These are phyloP conservation scores for Silurus aristotelis DNA, from an alignment of 2,797 vertebrate genomes.

Conservation along the genomic window DNA sequence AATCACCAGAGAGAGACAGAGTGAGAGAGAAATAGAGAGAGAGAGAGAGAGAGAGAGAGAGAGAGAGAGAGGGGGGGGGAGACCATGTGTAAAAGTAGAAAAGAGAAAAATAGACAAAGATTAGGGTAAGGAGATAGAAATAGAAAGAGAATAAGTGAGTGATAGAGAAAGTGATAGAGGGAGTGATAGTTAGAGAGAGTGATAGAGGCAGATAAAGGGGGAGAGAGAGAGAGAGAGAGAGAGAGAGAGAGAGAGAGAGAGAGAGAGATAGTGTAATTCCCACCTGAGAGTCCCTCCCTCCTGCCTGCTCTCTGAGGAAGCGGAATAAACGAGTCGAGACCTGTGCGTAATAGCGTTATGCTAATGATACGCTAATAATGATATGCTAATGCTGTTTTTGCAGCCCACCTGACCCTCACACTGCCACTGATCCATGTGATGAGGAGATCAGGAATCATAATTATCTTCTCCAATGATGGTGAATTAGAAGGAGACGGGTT, in stretches of 20 bases:
- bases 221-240: neutral
- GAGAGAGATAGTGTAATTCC: too few species aligned
- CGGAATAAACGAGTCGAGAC: conserved; percentile 33
- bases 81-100: neutral
- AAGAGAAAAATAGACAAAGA: neutral
- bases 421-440: conserved; percentile 48
- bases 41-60: neutral
- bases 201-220: neutral
- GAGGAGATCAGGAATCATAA: conserved; percentile 47
- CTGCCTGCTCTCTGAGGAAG: conserved; percentile 28
- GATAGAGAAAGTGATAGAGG: neutral
- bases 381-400: conserved; percentile 48
- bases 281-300: too few species aligned
- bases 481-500: conserved; percentile 41
- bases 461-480: conserved; percentile 47
- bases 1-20: conserved; percentile 64
- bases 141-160: neutral
- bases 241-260: neutral
- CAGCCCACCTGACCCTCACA: conserved; percentile 45
- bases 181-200: neutral
- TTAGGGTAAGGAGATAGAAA: too few species aligned
- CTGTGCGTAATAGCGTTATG: conserved; percentile 41
- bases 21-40: neutral
- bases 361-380: conserved; percentile 48
- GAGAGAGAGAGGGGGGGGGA: neutral